Conservation (phyloP, 2,113 vertebrate species). For the Cyanoramphus novaezelandiae region DNA sequence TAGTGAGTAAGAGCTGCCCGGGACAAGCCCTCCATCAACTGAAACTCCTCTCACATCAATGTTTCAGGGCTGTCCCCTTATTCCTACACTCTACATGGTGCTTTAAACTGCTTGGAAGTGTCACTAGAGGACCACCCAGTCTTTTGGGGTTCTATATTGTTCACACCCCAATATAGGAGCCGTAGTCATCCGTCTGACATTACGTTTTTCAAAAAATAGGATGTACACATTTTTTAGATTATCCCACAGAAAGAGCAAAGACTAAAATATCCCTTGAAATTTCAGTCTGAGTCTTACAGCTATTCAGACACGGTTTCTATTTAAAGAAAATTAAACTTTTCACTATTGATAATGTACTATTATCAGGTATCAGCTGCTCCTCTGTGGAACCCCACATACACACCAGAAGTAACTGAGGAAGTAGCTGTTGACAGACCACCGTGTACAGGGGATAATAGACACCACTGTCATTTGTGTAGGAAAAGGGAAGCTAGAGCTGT, state of each 20-base stretch:
- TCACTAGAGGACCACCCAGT: background rate
- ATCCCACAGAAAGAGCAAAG: background rate
- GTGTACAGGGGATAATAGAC: background rate
- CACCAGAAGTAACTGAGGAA: background rate
- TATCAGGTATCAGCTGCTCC: background rate
- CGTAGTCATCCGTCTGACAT: background rate
- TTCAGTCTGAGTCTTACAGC: background rate
- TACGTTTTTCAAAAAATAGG: background rate
- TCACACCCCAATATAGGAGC: background rate
- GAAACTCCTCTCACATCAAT: background rate
- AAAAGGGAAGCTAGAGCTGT: background rate
- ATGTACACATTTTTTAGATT: fast-evolving
- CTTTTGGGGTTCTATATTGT: background rate
- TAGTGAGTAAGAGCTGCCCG: background rate
- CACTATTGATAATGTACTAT: background rate
- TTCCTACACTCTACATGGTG: fast-evolving
- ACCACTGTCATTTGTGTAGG: background rate
- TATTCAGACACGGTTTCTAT: background rate
- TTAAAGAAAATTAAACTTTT: background rate
- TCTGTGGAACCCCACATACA: background rate
- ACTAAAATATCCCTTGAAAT: background rate
- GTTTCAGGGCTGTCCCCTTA: background rate
- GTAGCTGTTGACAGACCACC: background rate
- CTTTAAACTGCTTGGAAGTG: background rate
- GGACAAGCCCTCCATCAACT: background rate